Conservation (phyloP, 2,888 invertebrate species). For the Xestia c-nigrum region DNA sequence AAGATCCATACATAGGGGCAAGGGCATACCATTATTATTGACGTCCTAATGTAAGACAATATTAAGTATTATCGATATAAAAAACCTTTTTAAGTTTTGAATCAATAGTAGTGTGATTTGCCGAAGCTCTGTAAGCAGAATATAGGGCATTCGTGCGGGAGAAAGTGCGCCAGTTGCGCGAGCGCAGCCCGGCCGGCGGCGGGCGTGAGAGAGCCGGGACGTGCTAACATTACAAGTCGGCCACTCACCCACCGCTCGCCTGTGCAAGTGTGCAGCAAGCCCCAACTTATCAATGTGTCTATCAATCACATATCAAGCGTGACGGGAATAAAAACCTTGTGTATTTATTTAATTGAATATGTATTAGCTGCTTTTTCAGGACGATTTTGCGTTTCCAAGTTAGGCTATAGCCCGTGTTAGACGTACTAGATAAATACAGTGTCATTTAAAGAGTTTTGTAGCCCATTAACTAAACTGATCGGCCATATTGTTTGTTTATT, state of each 20-base stretch:
- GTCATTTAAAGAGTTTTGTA: not conserved
- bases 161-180: slow-evolving; percentile 81
- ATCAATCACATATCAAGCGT: slow-evolving; percentile 57
- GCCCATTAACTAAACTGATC: not conserved
- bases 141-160: slow-evolving; percentile 84
- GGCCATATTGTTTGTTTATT: slow-evolving; percentile 28
- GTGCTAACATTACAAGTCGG: slow-evolving; percentile 73
- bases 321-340: slow-evolving; percentile 45
- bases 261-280: slow-evolving; percentile 22
- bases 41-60: not conserved
- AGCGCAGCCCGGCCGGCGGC: slow-evolving; percentile 66
- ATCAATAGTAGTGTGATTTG: slow-evolving; percentile 79
- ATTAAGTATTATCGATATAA: not conserved
- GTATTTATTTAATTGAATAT: slow-evolving; percentile 16
- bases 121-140: slow-evolving; percentile 72
- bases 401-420: not conserved
- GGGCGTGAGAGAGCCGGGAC: slow-evolving; percentile 80
- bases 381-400: not conserved
- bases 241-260: slow-evolving; percentile 62
- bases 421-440: not conserved
- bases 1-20: no score
- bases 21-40: not conserved
- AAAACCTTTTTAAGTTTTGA: slow-evolving; percentile 7
- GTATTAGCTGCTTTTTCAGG: slow-evolving; percentile 19
- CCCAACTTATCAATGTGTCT: slow-evolving; percentile 45